Base-by-base conservation (phyloP, 2,797 vertebrate species). In the Staurois parvus region DNA sequence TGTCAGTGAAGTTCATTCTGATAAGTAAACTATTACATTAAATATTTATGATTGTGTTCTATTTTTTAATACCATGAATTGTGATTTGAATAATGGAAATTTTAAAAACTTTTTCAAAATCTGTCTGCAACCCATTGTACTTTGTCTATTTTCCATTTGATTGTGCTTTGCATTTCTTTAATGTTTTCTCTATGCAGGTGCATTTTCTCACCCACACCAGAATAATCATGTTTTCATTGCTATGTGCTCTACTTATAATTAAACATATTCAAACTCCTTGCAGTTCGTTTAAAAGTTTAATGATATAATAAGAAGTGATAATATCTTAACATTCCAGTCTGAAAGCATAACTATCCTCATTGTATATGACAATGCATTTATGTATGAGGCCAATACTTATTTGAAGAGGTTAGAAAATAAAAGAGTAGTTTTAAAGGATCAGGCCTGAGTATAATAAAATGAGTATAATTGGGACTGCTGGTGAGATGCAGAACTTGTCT, bases 401-500 rank as follows among this genome's bases (percentile, higher is more conserved):
- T 28, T 77, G 28, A 45, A 64, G 26, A 17, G 42, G 26, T 15
- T 32, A n/a, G 21, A n/a, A 80, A 52, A 80, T 52, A 70, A 34
- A 69, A 77, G 30, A 28, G 64, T 75, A 17, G 26, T 15, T 76
- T 84, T 59, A 28, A 77, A 77, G 30, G 59, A 70, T 29, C 42
- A 34, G 6, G 48, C n/a, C 66, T 84, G 29, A 78, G 67, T 78
- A 37, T 52, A 73, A 73, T 79, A 84, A 37, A 84, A 84, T 79
- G 68, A 79, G 40, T 29, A 30, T 70, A 84, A 84, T 77, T 67
- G 34, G 42, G 29, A 62, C 68, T 17, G n/a, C 34, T 66, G 68
- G 67, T 12, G 52, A 48, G 52, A 72, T 79, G 12, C 21, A 48
- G 28, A 79, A 66, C 21, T 32, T 72, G 24, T 84, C 42, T 29